A percentile compares a stretch with the other conserved stretches of the same genome.
Evolutionary conservation across 1,140 invertebrate genomes (phyloP).

Genomic region (Ridgeia piscesae): DNA sequence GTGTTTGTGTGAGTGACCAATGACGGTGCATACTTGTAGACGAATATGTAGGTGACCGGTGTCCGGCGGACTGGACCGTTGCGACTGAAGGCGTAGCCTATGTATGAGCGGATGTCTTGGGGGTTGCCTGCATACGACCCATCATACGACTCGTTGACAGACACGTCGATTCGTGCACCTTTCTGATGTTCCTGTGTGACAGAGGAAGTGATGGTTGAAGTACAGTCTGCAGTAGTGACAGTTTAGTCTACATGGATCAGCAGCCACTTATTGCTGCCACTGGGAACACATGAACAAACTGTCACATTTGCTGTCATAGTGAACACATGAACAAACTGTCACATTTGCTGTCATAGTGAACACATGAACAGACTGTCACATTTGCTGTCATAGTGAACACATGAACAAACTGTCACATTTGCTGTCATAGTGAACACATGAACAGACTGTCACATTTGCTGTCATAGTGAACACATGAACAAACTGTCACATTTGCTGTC

Average conservation of each 20-base stretch:
- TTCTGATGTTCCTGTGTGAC: conserved; percentile 71
- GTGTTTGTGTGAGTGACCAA: not conserved
- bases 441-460: too few species aligned
- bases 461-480: not conserved
- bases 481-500: not conserved
- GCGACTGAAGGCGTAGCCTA: conserved; percentile 68
- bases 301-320: not conserved
- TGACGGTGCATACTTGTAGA: conserved; percentile 63
- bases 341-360: too few species aligned
- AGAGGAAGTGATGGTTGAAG: conserved; percentile 15
- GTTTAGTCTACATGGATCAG: not conserved
- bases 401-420: not conserved
- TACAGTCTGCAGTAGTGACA: not conserved
- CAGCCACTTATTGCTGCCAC: not conserved
- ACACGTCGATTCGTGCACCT: conserved; percentile 89
- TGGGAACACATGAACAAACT: not conserved
- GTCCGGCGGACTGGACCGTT: conserved; percentile 82
- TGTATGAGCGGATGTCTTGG: conserved; percentile 77
- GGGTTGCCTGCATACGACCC: conserved; percentile 94
- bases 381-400: too few species aligned
- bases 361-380: not conserved
- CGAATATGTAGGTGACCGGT: conserved; percentile 83
- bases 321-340: too few species aligned
- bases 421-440: not conserved
- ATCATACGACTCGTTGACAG: conserved; percentile 92